These are phyloP conservation scores for Oeneis ivallda DNA, from an alignment of 2,888 invertebrate species.

Conservation along the genomic window DNA sequence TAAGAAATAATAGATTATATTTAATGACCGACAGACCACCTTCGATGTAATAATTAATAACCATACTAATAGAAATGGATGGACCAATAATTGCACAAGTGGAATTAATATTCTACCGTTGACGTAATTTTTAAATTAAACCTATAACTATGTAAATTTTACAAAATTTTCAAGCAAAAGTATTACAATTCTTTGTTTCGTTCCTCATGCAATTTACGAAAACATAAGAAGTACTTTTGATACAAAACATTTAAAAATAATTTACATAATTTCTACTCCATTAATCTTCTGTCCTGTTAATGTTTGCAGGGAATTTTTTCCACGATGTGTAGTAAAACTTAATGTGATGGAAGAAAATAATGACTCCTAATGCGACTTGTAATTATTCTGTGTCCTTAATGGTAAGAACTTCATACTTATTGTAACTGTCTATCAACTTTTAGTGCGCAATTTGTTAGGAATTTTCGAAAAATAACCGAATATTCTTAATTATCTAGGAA, in stretches of 20 bases:
- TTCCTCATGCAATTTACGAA: neutral
- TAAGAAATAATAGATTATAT: neutral
- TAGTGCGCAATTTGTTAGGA: neutral
- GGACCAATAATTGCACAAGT: slow-evolving; percentile 31
- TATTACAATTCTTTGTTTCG: neutral
- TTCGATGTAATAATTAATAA: slow-evolving; percentile 17
- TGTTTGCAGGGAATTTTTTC: slow-evolving; percentile 8
- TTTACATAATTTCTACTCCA: slow-evolving; percentile 10
- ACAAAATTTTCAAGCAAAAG: neutral
- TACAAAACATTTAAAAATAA: neutral
- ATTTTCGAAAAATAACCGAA: neutral
- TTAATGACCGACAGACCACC: neutral
- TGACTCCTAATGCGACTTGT: slow-evolving; percentile 13
- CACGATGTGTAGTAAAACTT: neutral
- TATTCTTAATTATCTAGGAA: too few species aligned
- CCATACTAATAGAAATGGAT: slow-evolving; percentile 14
- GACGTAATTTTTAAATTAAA: slow-evolving; percentile 24
- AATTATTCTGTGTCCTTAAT: slow-evolving; percentile 7
- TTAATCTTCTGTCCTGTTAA: slow-evolving; percentile 1
- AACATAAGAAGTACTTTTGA: neutral
- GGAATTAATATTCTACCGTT: slow-evolving; percentile 11
- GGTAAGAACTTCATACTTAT: neutral
- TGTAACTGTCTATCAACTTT: neutral
- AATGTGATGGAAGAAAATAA: slow-evolving; percentile 17
- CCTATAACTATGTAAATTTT: too few species aligned